A percentile compares a stretch with the other conserved stretches of the same genome.
These are phyloP conservation scores for Thunnus maccoyii DNA, from an alignment of 2,113 vertebrate genomes.

Conservation along the genomic window DNA sequence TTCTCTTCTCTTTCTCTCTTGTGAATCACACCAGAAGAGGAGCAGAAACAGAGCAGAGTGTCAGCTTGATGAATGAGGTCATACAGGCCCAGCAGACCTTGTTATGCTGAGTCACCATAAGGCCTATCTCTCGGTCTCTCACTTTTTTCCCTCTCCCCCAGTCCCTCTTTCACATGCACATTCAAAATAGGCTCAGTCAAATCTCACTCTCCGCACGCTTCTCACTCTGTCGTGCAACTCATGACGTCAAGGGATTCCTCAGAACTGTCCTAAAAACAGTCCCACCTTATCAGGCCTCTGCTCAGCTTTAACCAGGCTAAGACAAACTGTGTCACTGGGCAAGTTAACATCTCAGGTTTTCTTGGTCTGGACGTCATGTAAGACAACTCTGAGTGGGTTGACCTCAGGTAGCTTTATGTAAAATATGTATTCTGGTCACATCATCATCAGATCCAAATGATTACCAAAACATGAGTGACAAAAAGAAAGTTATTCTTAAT, in stretches of 20 bases:
- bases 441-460: neutral
- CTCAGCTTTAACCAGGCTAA: constrained; percentile 9
- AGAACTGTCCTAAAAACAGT: constrained; percentile 53
- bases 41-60: constrained; percentile 64
- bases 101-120: constrained; percentile 78
- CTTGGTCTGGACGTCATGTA: neutral
- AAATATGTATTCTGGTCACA: neutral
- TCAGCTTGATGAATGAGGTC: constrained; percentile 78
- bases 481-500: neutral
- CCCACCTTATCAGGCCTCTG: constrained; percentile 47
- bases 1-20: neutral
- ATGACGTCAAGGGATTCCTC: constrained; percentile 69
- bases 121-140: constrained; percentile 20
- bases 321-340: neutral
- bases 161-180: constrained; percentile 52
- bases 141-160: neutral
- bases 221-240: constrained; percentile 50
- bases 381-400: neutral
- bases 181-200: constrained; percentile 59
- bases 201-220: constrained; percentile 60
- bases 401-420: neutral
- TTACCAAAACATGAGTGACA: neutral
- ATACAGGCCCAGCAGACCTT: constrained; percentile 63
- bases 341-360: neutral
- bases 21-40: constrained; percentile 59